These are phyloP conservation scores for Eulithis testata DNA, from an alignment of 2,888 invertebrate genomes.

Conservation along the genomic window DNA sequence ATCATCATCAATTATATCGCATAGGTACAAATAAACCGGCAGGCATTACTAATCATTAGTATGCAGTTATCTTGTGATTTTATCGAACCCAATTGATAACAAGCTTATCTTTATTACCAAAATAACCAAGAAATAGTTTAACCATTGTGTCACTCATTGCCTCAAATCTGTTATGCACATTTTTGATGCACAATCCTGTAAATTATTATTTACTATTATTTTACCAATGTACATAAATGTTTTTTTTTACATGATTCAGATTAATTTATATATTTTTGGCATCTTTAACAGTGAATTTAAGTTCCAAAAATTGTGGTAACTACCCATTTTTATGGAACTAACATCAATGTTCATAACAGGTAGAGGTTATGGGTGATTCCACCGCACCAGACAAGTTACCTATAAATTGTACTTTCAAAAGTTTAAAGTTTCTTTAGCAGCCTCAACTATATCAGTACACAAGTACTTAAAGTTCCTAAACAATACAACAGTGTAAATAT, in stretches of 20 bases:
- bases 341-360: constrained; percentile 19
- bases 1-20: no score
- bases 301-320: background rate
- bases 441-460: constrained; percentile 39
- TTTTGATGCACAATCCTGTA: constrained; percentile 6
- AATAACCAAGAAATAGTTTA: constrained; percentile 2
- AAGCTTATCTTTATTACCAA: constrained; percentile 7
- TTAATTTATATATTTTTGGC: constrained; percentile 25
- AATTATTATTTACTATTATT: background rate
- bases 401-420: constrained; percentile 42
- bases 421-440: constrained; percentile 35
- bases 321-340: background rate
- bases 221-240: background rate
- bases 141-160: background rate
- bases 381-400: constrained; percentile 10
- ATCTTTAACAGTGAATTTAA: constrained; percentile 19
- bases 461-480: constrained; percentile 33
- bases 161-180: constrained; percentile 18
- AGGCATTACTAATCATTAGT: no score
- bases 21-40: no score
- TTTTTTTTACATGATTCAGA: constrained; percentile 9
- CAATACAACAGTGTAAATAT: constrained; percentile 34
- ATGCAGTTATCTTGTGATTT: constrained; percentile 21
- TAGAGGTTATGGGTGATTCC: constrained; percentile 2
- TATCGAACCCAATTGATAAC: constrained; percentile 6